Conservation (phyloP, 2,888 invertebrate species). For the Agrochola lota region DNA sequence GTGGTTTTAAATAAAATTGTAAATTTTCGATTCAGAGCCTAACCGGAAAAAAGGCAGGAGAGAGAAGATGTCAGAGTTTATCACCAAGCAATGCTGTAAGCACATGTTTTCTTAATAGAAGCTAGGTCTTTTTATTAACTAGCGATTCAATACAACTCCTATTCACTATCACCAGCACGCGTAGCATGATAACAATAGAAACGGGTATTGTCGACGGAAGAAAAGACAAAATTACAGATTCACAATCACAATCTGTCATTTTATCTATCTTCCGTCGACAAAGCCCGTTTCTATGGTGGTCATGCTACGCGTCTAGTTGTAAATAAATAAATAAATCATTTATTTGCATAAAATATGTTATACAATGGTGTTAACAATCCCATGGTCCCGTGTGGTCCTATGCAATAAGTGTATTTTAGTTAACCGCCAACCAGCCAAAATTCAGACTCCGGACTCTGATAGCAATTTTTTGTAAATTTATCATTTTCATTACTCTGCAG, state of each 20-base stretch:
- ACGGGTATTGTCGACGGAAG: too few relatives aligned
- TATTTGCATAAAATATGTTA: too few relatives aligned
- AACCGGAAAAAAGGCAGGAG: constrained; percentile 60
- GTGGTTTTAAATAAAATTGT: neutral
- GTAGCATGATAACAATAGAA: too few relatives aligned
- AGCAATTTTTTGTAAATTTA: neutral
- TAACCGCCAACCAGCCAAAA: neutral
- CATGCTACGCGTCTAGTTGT: too few relatives aligned
- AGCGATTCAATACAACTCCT: neutral
- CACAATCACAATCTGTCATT: too few relatives aligned
- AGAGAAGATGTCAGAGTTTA: constrained; percentile 80
- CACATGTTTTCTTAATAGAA: constrained; percentile 18
- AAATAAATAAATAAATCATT: too few relatives aligned
- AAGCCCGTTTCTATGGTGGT: too few relatives aligned
- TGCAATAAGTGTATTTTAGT: neutral
- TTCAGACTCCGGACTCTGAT: neutral
- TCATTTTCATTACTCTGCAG: constrained; percentile 17
- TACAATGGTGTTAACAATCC: too few relatives aligned
- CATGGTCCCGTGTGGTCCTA: too few relatives aligned
- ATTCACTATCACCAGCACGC: neutral
- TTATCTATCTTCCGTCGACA: too few relatives aligned
- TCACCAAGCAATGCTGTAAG: constrained; percentile 76
- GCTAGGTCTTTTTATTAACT: neutral
- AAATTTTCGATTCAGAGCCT: constrained; percentile 65
- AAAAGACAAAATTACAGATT: too few relatives aligned